Base-by-base conservation (phyloP, 2,113 vertebrate species). In the Corythoichthys haematopterus region DNA sequence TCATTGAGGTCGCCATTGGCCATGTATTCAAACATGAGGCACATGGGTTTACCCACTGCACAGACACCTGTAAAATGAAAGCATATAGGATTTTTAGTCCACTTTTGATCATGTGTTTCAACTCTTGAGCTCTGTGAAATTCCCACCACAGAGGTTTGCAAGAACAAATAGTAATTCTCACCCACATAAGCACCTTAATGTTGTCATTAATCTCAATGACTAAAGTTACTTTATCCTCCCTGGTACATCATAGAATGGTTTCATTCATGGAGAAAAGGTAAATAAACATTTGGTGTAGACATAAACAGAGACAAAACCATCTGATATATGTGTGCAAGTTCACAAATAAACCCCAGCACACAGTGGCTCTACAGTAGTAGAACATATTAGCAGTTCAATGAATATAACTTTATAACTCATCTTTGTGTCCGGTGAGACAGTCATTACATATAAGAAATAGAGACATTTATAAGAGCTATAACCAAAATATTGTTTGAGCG, bases 11-110 rank as follows among this genome's bases (percentile, higher is more conserved):
- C 97, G 0, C 97, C 97, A 0, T 95, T 91, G 65, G 97, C 94
- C 97, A 99, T 99, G 87, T 98, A 99, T 84, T 99, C 97, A 0
- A 99, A 99, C 75, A 99, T 93, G 68, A 99, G 90, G 68, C 97
- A 99, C 96, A 99, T 96, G 0, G 97, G 97, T 76, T 99, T 99
- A 38, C 97, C 97, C 2, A 98, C 94, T 0, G 97, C 97, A 35
- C 97, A 99, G 59, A 99, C 97, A 0, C 97, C 97, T 99, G 83
- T 8, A 2, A 33, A 57, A 14, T 57, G 40, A 68, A 38, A 51
- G 55, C 45, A 71, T 1, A 70, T 9, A 43, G 6, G 7, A 15
- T 9, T 7, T 43, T 40, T 28, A 55, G 52, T 33, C 33, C 10
- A 11, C 20, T 55, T 55, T 33, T 55, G 58, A 55, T 8, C 15